Percentiles rank a stretch among this genome's conserved stretches.
phyloP scores from a whole-genome alignment of 2,888 invertebrate genomes.

The Arctia plantaginis region DNA sequence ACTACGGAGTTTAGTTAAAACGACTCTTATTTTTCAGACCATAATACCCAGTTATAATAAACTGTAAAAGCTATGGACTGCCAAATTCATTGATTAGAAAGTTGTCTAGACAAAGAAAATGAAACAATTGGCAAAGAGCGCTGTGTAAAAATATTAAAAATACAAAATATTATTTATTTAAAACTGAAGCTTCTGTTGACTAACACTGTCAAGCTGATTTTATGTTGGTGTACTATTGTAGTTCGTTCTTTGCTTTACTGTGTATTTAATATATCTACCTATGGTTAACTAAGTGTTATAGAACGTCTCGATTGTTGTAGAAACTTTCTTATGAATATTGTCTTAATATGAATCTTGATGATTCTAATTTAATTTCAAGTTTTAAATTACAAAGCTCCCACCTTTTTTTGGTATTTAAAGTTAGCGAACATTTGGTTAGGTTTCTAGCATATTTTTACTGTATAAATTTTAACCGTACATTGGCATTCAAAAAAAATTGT shows the following conservation, averaged over 20 bases:
- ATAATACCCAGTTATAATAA: slow-evolving; percentile 42
- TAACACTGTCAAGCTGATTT: not conserved
- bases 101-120: slow-evolving; percentile 59
- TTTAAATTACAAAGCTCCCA: not conserved
- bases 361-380: not conserved
- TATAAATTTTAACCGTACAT: no score
- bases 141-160: slow-evolving; percentile 29
- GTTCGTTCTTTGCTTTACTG: not conserved
- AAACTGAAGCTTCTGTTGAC: not conserved
- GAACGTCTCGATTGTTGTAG: no score
- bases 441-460: no score
- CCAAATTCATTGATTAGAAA: slow-evolving; percentile 60
- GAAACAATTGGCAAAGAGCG: slow-evolving; percentile 30
- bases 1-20: slow-evolving; percentile 31
- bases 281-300: no score
- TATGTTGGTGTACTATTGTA: not conserved
- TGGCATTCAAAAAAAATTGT: no score
- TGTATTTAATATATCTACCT: no score
- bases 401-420: not conserved
- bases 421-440: no score
- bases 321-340: no score
- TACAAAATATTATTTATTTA: not conserved
- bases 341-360: no score
- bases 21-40: slow-evolving; percentile 39
- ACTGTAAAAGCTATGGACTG: slow-evolving; percentile 54